phyloP scores from a whole-genome alignment of 2,113 vertebrate genomes.

The Bubo bubo region DNA sequence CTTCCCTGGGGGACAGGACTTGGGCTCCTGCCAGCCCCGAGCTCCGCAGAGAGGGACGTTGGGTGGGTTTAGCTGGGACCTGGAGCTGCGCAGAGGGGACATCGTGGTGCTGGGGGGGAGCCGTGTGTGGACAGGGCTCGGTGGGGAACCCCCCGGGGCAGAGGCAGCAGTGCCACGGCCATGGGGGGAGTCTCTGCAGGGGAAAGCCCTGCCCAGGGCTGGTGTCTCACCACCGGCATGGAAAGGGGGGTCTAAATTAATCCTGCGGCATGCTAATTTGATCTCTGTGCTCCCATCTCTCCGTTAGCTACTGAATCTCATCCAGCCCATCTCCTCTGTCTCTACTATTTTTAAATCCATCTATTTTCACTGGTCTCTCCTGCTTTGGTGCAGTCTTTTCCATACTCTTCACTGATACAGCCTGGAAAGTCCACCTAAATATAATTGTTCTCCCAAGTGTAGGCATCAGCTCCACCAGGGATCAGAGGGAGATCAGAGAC shows the following conservation, averaged over 20 bases:
- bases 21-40: no score
- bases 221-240: background rate
- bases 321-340: background rate
- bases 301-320: background rate
- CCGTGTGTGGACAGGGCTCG: background rate
- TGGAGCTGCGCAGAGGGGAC: background rate
- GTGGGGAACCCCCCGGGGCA: background rate
- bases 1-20: background rate
- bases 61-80: rapidly evolving
- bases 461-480: background rate
- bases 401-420: background rate
- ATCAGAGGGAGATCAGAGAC: background rate
- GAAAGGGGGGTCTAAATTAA: background rate
- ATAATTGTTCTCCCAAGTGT: background rate
- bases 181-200: background rate
- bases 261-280: background rate
- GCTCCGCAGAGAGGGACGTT: no score
- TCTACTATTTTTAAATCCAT: background rate
- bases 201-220: background rate
- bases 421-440: background rate
- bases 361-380: background rate
- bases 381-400: background rate
- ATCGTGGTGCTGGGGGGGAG: rapidly evolving
- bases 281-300: background rate
- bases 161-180: background rate